A percentile compares a stretch with the other conserved stretches of the same genome.
These are phyloP conservation scores for Lepidochitona cinerea DNA, from an alignment of 2,888 invertebrate genomes.

Conservation along the genomic window DNA sequence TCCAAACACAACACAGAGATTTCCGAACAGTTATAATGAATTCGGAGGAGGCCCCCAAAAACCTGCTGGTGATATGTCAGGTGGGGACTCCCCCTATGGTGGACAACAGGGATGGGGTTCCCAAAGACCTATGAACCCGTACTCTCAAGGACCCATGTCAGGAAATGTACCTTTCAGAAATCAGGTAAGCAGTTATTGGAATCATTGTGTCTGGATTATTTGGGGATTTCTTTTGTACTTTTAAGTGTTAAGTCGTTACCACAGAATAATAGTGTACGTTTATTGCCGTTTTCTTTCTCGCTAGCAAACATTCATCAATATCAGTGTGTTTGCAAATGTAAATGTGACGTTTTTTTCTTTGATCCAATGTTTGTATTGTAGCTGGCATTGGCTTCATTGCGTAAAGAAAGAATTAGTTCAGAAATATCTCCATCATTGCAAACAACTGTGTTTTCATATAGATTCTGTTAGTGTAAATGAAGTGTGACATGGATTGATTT, in stretches of 20 bases:
- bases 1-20: conserved; percentile 62
- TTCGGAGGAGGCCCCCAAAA: conserved; percentile 47
- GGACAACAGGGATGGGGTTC: conserved; percentile 49
- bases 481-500: conserved; percentile 29
- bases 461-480: neutral
- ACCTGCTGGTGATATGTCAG: conserved; percentile 41
- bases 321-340: no score
- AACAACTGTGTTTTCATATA: neutral
- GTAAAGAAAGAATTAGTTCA: neutral
- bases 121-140: conserved; percentile 44
- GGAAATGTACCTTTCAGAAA: conserved; percentile 49
- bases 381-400: no score
- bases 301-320: no score
- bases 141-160: conserved; percentile 47
- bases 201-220: no score
- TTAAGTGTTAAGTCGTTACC: no score
- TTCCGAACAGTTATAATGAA: conserved; percentile 59
- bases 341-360: no score
- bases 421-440: neutral
- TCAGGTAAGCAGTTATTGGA: conserved; percentile 61
- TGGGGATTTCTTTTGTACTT: no score
- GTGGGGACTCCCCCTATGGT: conserved; percentile 38
- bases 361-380: no score
- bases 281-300: no score
- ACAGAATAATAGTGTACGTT: no score